These are phyloP conservation scores for Xiphophorus birchmanni DNA, from an alignment of 2,797 vertebrate genomes.

Conservation along the genomic window DNA sequence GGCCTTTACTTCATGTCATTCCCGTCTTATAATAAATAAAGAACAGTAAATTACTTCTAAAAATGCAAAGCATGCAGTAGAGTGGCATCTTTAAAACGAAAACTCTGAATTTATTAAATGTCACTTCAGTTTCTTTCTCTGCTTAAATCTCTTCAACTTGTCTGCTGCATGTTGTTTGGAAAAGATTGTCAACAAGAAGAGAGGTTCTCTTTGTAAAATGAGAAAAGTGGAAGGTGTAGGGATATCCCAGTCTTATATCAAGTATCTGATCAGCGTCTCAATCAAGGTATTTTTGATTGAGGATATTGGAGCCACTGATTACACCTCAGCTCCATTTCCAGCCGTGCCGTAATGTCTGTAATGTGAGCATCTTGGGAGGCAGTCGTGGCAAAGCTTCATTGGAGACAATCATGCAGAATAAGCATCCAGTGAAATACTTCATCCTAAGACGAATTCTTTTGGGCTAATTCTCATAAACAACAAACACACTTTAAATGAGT, in stretches of 20 bases:
- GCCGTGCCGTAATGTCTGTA: slow-evolving; percentile 4
- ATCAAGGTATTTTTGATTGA: slow-evolving; percentile 8
- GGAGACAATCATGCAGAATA: not conserved
- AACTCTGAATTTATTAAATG: not conserved
- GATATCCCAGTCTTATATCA: not conserved
- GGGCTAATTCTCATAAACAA: not conserved
- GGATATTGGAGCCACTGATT: slow-evolving; percentile 1
- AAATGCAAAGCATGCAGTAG: not conserved
- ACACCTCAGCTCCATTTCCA: not conserved
- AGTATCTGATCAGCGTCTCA: slow-evolving; percentile 5
- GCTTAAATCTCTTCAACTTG: not conserved
- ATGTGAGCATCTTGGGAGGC: not conserved
- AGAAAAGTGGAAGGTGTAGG: not conserved
- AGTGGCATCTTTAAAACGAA: not conserved
- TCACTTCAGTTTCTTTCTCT: not conserved
- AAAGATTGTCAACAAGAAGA: not conserved
- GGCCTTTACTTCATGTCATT: too few relatives aligned
- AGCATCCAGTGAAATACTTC: not conserved
- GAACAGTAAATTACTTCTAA: not conserved
- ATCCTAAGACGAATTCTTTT: not conserved
- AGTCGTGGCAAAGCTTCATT: not conserved
- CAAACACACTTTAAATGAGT: not conserved
- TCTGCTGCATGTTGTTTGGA: not conserved
- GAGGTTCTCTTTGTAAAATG: not conserved
- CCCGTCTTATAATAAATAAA: too few relatives aligned